Percentiles rank a stretch among this genome's conserved stretches.
phyloP scores from a whole-genome alignment of 2,113 vertebrate genomes.

The Sapajus apella region DNA sequence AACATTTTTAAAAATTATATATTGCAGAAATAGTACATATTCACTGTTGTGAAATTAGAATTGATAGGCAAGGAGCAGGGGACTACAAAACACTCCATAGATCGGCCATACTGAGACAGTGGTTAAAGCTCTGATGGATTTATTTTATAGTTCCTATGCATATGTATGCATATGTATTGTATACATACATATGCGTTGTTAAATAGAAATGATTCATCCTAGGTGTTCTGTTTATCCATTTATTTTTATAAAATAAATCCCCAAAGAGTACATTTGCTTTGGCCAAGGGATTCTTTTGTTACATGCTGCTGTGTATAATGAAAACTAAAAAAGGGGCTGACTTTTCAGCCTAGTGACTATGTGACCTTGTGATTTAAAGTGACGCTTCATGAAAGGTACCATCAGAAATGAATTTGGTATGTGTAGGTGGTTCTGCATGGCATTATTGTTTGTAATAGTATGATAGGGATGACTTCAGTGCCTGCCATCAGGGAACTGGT shows the following conservation, averaged over 20 bases:
- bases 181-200: background rate
- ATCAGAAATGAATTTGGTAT: background rate
- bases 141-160: background rate
- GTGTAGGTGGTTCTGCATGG: background rate
- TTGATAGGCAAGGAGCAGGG: background rate
- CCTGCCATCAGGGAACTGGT: background rate
- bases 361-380: background rate
- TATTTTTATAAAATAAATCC: conserved; percentile 23
- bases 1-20: background rate
- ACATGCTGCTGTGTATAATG: background rate
- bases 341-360: background rate
- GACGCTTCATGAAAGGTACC: background rate
- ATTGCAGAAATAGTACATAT: background rate
- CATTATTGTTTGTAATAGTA: conserved; percentile 15
- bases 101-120: background rate
- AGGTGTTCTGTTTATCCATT: conserved; percentile 27
- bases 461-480: background rate
- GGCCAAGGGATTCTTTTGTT: background rate
- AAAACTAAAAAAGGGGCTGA: background rate
- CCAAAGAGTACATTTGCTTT: background rate
- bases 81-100: background rate
- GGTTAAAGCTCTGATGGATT: background rate
- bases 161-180: background rate
- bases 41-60: conserved; percentile 29
- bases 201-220: conserved; percentile 17